Conservation (phyloP, 1,140 invertebrate genomes). For the Anastrepha obliqua region DNA sequence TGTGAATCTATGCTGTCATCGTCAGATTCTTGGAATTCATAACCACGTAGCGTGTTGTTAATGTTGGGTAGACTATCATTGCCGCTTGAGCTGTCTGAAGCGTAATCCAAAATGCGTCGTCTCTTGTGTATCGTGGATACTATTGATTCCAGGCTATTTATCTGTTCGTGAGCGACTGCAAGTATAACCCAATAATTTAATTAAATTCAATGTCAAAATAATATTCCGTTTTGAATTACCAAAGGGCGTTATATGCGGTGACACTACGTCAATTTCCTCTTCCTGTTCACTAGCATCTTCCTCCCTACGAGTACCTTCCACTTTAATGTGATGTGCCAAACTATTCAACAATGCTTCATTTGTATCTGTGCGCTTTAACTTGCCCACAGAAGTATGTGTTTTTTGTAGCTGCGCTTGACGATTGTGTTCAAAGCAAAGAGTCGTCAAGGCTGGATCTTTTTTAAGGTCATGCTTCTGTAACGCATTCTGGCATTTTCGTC, state of each 20-base stretch:
- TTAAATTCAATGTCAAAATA: not conserved
- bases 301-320: slow-evolving; percentile 61
- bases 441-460: slow-evolving; percentile 70
- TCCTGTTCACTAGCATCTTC: slow-evolving; percentile 61
- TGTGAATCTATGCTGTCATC: slow-evolving; percentile 85
- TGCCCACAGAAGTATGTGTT: slow-evolving; percentile 69
- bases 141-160: slow-evolving; percentile 78
- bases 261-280: slow-evolving; percentile 72
- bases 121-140: slow-evolving; percentile 76
- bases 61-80: slow-evolving; percentile 81
- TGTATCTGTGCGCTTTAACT: slow-evolving; percentile 67
- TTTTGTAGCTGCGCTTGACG: slow-evolving; percentile 69
- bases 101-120: slow-evolving; percentile 81
- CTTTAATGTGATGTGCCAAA: slow-evolving; percentile 68
- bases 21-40: slow-evolving; percentile 82
- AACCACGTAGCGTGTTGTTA: slow-evolving; percentile 80
- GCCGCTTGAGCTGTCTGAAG: slow-evolving; percentile 82
- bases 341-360: slow-evolving; percentile 69
- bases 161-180: slow-evolving; percentile 66
- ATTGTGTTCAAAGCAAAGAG: slow-evolving; percentile 72
- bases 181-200: not conserved
- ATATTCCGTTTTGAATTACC: slow-evolving; percentile 58
- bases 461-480: slow-evolving; percentile 81
- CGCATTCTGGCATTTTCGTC: slow-evolving; percentile 84
- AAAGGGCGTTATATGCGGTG: slow-evolving; percentile 76